Conservation (phyloP, 1,140 invertebrate genomes). For the Nilaparvata lugens region DNA sequence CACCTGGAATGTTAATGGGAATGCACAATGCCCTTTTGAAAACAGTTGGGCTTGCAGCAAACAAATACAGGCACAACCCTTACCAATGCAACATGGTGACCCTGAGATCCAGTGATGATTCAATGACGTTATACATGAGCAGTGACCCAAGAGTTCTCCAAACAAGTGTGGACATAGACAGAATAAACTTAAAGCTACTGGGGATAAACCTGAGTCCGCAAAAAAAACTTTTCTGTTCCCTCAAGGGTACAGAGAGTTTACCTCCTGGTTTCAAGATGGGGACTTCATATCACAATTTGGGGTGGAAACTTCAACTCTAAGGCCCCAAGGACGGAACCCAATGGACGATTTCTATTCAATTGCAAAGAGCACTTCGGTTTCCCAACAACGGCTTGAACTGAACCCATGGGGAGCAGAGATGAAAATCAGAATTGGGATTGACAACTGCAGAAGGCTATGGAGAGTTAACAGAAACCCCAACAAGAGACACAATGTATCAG, state of each 20-base stretch:
- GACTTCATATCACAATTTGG: slow-evolving; percentile 6
- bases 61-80: too few relatives aligned
- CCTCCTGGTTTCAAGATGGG: slow-evolving; percentile 1
- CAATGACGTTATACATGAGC: neutral
- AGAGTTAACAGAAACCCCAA: neutral
- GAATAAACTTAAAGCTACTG: neutral
- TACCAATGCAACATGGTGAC: too few relatives aligned
- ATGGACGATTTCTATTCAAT: slow-evolving; percentile 4
- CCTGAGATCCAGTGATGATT: slow-evolving; percentile 12
- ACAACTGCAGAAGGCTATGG: neutral
- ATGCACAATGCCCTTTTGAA: too few relatives aligned
- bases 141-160: neutral
- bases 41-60: too few relatives aligned
- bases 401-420: neutral
- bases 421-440: neutral
- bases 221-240: slow-evolving; percentile 2
- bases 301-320: neutral
- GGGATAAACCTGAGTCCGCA: neutral
- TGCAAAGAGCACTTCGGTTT: neutral
- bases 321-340: slow-evolving; percentile 9
- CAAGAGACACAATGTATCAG: neutral
- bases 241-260: slow-evolving; percentile 1
- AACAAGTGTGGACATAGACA: neutral
- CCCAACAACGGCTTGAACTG: neutral
- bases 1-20: too few relatives aligned